Conservation (phyloP, 2,888 invertebrate genomes). For the Philonicus albiceps region DNA sequence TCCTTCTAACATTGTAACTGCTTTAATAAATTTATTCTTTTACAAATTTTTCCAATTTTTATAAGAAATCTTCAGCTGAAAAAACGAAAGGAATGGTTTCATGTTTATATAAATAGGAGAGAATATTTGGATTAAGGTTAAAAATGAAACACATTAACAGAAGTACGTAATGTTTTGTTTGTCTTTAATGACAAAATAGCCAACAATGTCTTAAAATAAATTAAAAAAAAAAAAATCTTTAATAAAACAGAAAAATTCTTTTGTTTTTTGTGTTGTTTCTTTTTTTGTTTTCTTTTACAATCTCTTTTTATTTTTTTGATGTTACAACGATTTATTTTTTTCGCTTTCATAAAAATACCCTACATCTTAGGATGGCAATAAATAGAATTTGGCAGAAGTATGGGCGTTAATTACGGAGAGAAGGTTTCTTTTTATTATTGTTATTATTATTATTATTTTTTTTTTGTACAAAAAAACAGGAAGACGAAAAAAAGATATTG, state of each 20-base stretch:
- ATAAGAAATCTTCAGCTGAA: no score
- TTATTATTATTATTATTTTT: no score
- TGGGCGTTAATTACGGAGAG: neutral
- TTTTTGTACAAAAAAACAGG: neutral
- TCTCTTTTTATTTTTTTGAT: neutral
- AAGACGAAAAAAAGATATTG: neutral
- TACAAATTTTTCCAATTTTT: no score
- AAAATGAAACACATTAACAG: neutral
- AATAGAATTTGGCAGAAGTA: slow-evolving; percentile 36
- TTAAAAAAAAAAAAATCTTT: slow-evolving; percentile 32
- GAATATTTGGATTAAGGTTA: neutral
- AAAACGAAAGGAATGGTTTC: no score
- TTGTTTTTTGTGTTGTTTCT: neutral
- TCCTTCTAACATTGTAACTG: no score
- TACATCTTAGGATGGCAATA: slow-evolving; percentile 36
- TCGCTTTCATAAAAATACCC: slow-evolving; percentile 23
- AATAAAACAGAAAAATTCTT: slow-evolving; percentile 18
- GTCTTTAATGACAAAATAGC: slow-evolving; percentile 39
- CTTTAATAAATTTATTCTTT: no score
- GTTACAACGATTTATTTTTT: neutral
- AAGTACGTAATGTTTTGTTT: slow-evolving; percentile 12
- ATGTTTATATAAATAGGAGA: neutral
- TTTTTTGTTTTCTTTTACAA: neutral
- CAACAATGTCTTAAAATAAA: slow-evolving; percentile 40
- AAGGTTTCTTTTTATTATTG: neutral